Evolutionary conservation across 2,113 vertebrate species (phyloP).

Genomic region (Equus quagga): DNA sequence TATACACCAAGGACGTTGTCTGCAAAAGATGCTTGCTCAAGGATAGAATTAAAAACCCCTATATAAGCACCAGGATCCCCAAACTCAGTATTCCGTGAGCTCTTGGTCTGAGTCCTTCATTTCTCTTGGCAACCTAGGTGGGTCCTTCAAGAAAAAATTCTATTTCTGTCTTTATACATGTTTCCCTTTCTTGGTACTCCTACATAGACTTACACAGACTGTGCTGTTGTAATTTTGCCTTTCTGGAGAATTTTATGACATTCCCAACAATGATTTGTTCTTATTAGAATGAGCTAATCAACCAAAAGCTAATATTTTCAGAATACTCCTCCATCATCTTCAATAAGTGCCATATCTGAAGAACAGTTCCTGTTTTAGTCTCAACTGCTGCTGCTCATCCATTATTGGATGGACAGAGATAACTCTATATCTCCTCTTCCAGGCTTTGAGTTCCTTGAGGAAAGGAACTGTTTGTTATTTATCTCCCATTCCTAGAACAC

Average conservation of each 20-base stretch:
- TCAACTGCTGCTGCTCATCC: neutral
- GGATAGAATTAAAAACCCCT: conserved; percentile 35
- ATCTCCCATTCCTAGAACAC: neutral
- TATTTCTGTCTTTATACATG: neutral
- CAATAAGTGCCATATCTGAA: neutral
- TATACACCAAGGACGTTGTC: conserved; percentile 4
- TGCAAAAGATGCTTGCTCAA: conserved; percentile 43
- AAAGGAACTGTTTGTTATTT: neutral
- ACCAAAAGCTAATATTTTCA: conserved; percentile 12
- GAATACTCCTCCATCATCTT: neutral
- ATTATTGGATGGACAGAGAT: too few relatives aligned
- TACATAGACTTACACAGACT: neutral
- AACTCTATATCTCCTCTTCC: neutral
- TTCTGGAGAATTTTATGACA: conserved; percentile 13
- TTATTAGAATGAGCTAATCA: neutral
- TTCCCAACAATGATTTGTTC: neutral
- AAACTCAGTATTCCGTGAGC: neutral
- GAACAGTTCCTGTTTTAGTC: neutral
- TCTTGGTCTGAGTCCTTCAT: neutral
- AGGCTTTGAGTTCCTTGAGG: neutral
- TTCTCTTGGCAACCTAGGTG: conserved; percentile 9
- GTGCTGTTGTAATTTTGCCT: neutral
- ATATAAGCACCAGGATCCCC: conserved; percentile 17
- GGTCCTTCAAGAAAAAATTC: conserved; percentile 17
- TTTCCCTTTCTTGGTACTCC: conserved; percentile 16